Evolutionary conservation across 2,113 vertebrate genomes (phyloP).

Genomic region (Halichoeres trimaculatus): DNA sequence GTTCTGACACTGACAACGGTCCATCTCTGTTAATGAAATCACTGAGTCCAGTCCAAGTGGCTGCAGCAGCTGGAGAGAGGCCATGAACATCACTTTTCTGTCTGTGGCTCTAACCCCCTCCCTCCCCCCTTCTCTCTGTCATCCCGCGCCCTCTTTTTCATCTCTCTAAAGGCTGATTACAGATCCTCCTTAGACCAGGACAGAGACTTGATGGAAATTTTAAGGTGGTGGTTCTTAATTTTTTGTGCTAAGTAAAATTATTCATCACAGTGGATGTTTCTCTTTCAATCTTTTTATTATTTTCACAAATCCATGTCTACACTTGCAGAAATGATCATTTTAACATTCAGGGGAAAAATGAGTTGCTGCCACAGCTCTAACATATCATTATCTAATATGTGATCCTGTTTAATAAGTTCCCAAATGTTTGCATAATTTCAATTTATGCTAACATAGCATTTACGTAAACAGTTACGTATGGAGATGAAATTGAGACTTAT

Average conservation of each 20-base stretch:
- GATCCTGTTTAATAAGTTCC: background rate
- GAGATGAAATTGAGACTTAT: too few species aligned
- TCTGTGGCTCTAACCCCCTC: constrained; percentile 12
- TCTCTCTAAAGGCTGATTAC: background rate
- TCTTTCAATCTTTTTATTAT: background rate
- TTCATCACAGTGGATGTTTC: background rate
- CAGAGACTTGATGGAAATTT: constrained; percentile 2
- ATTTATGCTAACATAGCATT: too few species aligned
- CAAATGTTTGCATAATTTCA: too few species aligned
- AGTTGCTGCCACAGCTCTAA: background rate
- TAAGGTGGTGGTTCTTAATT: background rate
- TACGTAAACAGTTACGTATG: too few species aligned
- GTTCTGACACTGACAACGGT: constrained; percentile 37
- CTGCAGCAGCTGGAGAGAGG: constrained; percentile 57
- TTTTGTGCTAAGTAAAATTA: background rate
- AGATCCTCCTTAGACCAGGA: background rate
- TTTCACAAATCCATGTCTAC: background rate
- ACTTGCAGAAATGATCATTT: background rate
- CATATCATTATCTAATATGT: background rate
- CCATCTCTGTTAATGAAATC: constrained; percentile 71
- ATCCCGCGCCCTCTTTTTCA: constrained; percentile 3
- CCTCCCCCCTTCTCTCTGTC: background rate
- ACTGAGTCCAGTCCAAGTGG: constrained; percentile 60
- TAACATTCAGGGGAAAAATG: too few species aligned
- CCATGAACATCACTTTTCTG: constrained; percentile 59